Conservation (phyloP, 2,888 invertebrate genomes). For the Megastigmus dorsalis region DNA sequence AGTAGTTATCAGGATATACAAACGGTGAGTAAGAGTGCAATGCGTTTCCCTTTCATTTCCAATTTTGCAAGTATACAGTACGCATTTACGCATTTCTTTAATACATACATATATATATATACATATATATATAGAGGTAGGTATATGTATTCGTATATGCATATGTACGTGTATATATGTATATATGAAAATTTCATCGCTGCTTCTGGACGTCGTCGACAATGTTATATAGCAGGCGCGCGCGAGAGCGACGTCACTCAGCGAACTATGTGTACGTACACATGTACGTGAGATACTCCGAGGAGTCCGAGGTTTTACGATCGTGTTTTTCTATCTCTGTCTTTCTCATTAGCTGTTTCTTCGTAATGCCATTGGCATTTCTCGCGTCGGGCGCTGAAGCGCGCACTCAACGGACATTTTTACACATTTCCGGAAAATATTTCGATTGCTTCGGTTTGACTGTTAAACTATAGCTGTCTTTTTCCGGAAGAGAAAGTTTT, state of each 20-base stretch:
- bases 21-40: too few species aligned
- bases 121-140: too few species aligned
- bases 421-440: slow-evolving; percentile 32
- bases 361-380: slow-evolving; percentile 52
- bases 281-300: slow-evolving; percentile 41
- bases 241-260: neutral
- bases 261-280: too few species aligned
- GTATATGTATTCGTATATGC: too few species aligned
- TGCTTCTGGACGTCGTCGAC: too few species aligned
- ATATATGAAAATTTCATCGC: too few species aligned
- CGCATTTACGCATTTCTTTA: too few species aligned
- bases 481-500: slow-evolving; percentile 16
- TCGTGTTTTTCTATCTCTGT: slow-evolving; percentile 16
- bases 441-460: neutral
- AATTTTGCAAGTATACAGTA: too few species aligned
- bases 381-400: slow-evolving; percentile 17
- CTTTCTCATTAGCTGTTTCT: slow-evolving; percentile 32
- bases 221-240: too few species aligned
- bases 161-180: neutral
- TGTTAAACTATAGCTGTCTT: neutral
- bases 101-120: too few species aligned
- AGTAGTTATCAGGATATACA: too few species aligned
- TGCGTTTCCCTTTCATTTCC: too few species aligned
- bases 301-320: slow-evolving; percentile 48
- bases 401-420: slow-evolving; percentile 26